These are phyloP conservation scores for Macrophya alboannulata DNA, from an alignment of 2,888 invertebrate species.

Conservation along the genomic window DNA sequence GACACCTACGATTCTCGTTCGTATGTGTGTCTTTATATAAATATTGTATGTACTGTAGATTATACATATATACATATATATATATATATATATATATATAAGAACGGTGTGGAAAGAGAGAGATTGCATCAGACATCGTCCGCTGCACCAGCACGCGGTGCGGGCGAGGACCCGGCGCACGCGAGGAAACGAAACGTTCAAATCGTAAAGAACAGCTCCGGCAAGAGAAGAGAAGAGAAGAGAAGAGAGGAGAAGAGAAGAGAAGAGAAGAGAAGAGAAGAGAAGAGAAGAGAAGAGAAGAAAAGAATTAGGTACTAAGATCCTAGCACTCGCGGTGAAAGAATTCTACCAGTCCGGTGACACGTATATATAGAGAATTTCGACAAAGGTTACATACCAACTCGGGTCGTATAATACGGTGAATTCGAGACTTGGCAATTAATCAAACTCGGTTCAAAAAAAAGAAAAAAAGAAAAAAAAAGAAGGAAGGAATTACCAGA, in stretches of 20 bases:
- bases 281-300: background rate
- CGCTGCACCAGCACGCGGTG: background rate
- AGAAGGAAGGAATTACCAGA: too few species aligned
- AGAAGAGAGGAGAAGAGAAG: background rate
- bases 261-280: background rate
- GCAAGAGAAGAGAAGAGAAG: background rate
- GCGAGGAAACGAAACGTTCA: conserved; percentile 26
- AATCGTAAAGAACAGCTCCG: conserved; percentile 33
- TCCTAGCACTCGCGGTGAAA: conserved; percentile 21
- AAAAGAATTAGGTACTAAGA: conserved; percentile 33
- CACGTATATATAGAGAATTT: conserved; percentile 15
- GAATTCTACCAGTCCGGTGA: conserved; percentile 33
- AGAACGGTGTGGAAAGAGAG: conserved; percentile 58
- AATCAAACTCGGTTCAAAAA: conserved; percentile 24
- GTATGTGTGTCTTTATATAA: background rate
- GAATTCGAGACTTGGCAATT: conserved; percentile 32
- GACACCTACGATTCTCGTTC: conserved; percentile 21
- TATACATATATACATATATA: background rate
- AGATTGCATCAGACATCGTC: conserved; percentile 49
- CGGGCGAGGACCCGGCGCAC: background rate
- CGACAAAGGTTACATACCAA: conserved; percentile 44
- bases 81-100: background rate
- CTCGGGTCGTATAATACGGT: conserved; percentile 30
- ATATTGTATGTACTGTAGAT: background rate
- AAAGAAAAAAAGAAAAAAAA: background rate